Evolutionary conservation across 2,888 invertebrate genomes (phyloP).

Genomic region (Linnaemya tessellans): DNA sequence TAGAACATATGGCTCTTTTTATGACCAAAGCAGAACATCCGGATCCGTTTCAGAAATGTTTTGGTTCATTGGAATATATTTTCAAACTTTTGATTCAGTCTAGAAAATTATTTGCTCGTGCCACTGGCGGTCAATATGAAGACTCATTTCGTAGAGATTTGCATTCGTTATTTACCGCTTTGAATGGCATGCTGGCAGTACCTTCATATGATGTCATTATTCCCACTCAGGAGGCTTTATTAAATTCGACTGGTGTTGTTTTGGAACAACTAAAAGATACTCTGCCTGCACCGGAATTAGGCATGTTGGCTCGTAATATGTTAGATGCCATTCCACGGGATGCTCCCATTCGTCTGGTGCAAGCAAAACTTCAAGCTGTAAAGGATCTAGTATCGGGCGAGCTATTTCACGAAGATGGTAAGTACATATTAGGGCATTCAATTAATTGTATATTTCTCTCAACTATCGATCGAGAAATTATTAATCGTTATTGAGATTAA

Average conservation of each 20-base stretch:
- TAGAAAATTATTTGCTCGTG: constrained; percentile 91
- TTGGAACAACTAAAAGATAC: constrained; percentile 91
- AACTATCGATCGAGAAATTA: too few species aligned
- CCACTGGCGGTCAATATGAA: constrained; percentile 94
- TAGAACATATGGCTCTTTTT: constrained; percentile 95
- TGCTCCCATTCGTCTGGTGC: constrained; percentile 87
- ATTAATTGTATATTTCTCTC: background rate
- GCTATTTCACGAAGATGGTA: constrained; percentile 89
- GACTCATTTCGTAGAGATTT: constrained; percentile 93
- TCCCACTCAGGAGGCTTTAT: constrained; percentile 91
- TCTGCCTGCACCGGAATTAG: constrained; percentile 89
- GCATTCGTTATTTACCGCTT: constrained; percentile 90
- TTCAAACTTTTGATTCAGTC: constrained; percentile 97
- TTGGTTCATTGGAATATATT: constrained; percentile 94
- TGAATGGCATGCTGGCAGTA: constrained; percentile 90
- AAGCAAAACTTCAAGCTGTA: constrained; percentile 92
- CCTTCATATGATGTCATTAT: constrained; percentile 89
- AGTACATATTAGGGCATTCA: constrained; percentile 49
- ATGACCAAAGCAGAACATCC: constrained; percentile 93
- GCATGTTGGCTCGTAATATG: constrained; percentile 91
- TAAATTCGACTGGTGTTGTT: constrained; percentile 92
- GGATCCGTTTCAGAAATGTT: constrained; percentile 94
- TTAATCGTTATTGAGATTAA: too few species aligned
- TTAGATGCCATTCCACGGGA: constrained; percentile 87
- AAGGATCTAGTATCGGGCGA: constrained; percentile 90